phyloP scores from a whole-genome alignment of 2,888 invertebrate species.

The Drosophila putrida region DNA sequence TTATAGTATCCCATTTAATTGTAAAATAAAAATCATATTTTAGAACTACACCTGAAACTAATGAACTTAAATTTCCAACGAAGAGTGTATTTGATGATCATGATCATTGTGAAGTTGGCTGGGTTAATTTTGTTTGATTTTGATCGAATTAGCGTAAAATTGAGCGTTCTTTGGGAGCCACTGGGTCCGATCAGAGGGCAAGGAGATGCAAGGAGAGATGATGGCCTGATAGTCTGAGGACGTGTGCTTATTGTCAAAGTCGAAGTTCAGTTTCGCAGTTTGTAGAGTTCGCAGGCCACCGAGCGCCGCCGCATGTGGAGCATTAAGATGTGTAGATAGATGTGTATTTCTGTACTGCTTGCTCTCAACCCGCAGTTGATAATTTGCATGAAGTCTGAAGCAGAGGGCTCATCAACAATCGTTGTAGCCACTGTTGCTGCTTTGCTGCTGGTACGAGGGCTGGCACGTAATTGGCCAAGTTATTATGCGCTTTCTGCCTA shows the following conservation, averaged over 20 bases:
- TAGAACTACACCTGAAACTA: too few relatives aligned
- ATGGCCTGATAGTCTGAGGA: conserved; percentile 14
- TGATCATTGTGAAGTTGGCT: conserved; percentile 41
- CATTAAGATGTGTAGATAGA: conserved; percentile 60
- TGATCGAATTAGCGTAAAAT: conserved; percentile 79
- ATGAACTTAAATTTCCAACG: too few relatives aligned
- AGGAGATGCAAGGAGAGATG: too few relatives aligned
- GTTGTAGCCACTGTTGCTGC: conserved; percentile 14
- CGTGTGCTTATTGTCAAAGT: conserved; percentile 71
- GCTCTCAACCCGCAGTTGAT: conserved; percentile 28
- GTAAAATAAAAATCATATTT: conserved; percentile 23
- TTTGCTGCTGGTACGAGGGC: conserved; percentile 6
- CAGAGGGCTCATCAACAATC: conserved; percentile 20
- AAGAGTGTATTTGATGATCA: conserved; percentile 10
- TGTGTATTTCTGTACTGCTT: conserved; percentile 19
- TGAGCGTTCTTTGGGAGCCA: conserved; percentile 65
- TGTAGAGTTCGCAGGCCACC: conserved; percentile 35
- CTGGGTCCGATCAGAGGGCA: conserved; percentile 14
- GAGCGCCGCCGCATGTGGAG: conserved; percentile 61
- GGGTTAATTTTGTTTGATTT: conserved; percentile 78
- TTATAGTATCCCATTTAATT: background rate
- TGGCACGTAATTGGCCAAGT: conserved; percentile 68
- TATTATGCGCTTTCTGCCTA: conserved; percentile 69
- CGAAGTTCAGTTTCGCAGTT: conserved; percentile 57
- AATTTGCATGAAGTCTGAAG: conserved; percentile 57